Evolutionary conservation across 2,113 vertebrate species (phyloP).

Genomic region (Vireo altiloquus): DNA sequence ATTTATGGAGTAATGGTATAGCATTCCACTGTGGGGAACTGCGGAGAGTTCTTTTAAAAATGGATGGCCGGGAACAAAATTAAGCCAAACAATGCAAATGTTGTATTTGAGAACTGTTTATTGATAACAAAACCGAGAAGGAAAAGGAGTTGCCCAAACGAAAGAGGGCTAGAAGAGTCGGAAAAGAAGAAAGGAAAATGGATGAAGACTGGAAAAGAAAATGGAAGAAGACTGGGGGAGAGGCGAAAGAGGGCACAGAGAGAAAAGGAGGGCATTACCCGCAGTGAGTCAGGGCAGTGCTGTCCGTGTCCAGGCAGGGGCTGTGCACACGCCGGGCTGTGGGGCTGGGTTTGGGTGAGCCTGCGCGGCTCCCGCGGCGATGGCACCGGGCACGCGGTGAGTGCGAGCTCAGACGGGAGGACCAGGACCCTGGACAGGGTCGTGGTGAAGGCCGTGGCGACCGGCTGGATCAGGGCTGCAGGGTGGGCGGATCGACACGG

Average conservation of each 20-base stretch:
- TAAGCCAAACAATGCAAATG: neutral
- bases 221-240: neutral
- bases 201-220: neutral
- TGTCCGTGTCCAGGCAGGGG: neutral
- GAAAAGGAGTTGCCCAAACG: neutral
- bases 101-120: neutral
- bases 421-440: neutral
- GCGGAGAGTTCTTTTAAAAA: neutral
- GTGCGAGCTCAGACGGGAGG: neutral
- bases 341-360: neutral
- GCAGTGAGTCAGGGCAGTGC: neutral
- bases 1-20: neutral
- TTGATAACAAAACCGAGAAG: neutral
- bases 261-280: neutral
- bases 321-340: too few species aligned
- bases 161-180: neutral
- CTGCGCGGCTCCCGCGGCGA: too few species aligned
- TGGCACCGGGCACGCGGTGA: neutral
- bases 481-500: too few species aligned
- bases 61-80: neutral
- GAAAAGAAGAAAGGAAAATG: neutral
- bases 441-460: fast-evolving
- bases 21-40: neutral
- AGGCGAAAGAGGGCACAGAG: neutral
- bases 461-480: neutral